Conservation (phyloP, 92 coral and sea anemone genomes). For the Metridium senile region DNA sequence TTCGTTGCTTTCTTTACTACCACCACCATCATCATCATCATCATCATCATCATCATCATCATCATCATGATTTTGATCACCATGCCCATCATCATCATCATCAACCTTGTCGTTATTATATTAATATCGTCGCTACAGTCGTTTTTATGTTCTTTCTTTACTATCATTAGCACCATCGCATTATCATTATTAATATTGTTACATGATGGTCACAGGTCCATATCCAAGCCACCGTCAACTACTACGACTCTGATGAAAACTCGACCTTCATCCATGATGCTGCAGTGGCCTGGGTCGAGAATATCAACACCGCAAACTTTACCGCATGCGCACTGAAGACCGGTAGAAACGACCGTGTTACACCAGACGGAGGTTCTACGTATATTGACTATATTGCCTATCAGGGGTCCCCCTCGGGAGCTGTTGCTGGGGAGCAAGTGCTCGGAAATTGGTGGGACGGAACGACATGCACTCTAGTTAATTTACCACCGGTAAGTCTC, state of each 20-base stretch:
- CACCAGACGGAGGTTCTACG: conserved; percentile 74
- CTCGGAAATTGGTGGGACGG: conserved; percentile 83
- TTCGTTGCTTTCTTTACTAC: too few species aligned
- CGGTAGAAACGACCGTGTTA: conserved; percentile 68
- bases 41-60: too few species aligned
- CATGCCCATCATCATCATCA: too few species aligned
- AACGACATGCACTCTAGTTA: conserved; percentile 47
- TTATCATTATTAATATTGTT: too few species aligned
- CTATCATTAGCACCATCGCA: too few species aligned
- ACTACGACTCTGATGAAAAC: conserved; percentile 39
- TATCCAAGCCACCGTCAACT: conserved; percentile 61
- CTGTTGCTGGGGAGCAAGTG: conserved; percentile 45
- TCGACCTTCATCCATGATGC: conserved; percentile 67
- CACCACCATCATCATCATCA: too few species aligned
- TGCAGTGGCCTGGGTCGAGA: conserved; percentile 83
- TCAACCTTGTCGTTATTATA: too few species aligned
- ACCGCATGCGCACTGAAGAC: conserved; percentile 71
- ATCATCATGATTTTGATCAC: too few species aligned
- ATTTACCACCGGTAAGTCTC: conserved; percentile 47
- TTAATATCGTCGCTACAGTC: too few species aligned
- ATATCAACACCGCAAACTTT: conserved; percentile 40
- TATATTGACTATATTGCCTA: conserved; percentile 72
- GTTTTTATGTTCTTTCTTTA: too few species aligned
- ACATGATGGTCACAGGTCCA: too few species aligned
- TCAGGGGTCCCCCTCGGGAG: conserved; percentile 68